A percentile compares a stretch with the other conserved stretches of the same genome.
Evolutionary conservation across 2,113 vertebrate genomes (phyloP).

Genomic region (Reinhardtius hippoglossoides): DNA sequence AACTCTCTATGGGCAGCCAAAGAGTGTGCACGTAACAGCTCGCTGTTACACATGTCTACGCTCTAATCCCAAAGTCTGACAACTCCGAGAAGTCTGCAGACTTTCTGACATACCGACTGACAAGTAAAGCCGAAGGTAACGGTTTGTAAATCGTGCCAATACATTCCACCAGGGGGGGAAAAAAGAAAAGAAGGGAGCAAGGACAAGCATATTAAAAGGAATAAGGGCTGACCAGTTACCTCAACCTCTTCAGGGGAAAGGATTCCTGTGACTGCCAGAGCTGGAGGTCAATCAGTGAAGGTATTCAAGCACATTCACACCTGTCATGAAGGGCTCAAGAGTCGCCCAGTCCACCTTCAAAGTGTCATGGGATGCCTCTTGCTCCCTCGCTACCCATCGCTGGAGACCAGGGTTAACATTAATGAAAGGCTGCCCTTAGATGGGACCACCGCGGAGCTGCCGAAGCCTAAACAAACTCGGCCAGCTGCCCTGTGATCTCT

Average conservation of each 20-base stretch:
- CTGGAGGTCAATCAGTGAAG: conserved; percentile 27
- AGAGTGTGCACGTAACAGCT: conserved; percentile 18
- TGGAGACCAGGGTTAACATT: conserved; percentile 56
- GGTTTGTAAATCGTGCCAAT: conserved; percentile 50
- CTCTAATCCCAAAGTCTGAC: conserved; percentile 39
- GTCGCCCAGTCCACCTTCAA: conserved; percentile 13
- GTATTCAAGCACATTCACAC: conserved; percentile 45
- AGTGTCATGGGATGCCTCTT: conserved; percentile 20
- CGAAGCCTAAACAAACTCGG: conserved; percentile 74
- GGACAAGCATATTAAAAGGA: conserved; percentile 30
- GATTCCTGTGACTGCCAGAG: conserved; percentile 28
- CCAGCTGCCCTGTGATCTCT: conserved; percentile 72
- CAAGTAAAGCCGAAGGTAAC: conserved; percentile 39
- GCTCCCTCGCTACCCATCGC: conserved; percentile 35
- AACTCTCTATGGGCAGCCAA: conserved; percentile 9
- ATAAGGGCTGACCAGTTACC: conserved; percentile 18
- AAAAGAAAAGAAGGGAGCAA: conserved; percentile 7
- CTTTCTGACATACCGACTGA: conserved; percentile 35
- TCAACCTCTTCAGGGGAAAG: conserved; percentile 1
- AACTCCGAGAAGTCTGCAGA: conserved; percentile 43
- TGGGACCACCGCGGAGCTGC: conserved; percentile 60
- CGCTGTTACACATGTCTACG: conserved; percentile 33
- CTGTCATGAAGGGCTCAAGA: conserved; percentile 33
- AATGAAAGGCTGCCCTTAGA: conserved; percentile 67
- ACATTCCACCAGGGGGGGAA: conserved; percentile 53